phyloP scores from a whole-genome alignment of 2,113 vertebrate species.

The Vulpes vulpes region DNA sequence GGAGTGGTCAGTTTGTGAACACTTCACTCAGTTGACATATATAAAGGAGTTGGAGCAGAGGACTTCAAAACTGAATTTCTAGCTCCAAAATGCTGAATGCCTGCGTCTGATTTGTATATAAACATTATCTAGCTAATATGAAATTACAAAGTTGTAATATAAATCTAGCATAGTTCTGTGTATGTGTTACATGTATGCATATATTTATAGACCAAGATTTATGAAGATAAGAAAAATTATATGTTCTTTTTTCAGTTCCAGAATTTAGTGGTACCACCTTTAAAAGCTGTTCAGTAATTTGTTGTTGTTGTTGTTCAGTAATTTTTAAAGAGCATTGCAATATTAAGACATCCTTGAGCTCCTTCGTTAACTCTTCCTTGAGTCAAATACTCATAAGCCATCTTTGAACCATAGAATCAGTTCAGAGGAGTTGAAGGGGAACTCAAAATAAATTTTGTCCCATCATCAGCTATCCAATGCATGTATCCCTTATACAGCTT shows the following conservation, averaged over 20 bases:
- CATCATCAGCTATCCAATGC: background rate
- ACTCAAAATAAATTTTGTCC: background rate
- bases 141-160: background rate
- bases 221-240: slow-evolving; percentile 9
- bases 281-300: background rate
- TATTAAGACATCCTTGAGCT: background rate
- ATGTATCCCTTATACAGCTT: background rate
- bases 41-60: slow-evolving; percentile 27
- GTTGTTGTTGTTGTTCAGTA: background rate
- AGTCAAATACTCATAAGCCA: background rate
- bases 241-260: slow-evolving; percentile 27
- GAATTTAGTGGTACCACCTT: background rate
- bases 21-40: background rate
- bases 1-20: background rate
- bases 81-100: background rate
- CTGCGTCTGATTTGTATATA: slow-evolving; percentile 18
- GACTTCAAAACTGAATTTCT: background rate
- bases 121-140: background rate
- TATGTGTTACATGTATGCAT: background rate
- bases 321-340: background rate
- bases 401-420: slow-evolving; percentile 1
- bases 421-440: background rate
- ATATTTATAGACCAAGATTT: background rate
- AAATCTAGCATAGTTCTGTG: background rate
- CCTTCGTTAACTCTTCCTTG: slow-evolving; percentile 32